These are phyloP conservation scores for Muntiacus muntjak DNA, from an alignment of 2,113 vertebrate genomes.

Conservation along the genomic window DNA sequence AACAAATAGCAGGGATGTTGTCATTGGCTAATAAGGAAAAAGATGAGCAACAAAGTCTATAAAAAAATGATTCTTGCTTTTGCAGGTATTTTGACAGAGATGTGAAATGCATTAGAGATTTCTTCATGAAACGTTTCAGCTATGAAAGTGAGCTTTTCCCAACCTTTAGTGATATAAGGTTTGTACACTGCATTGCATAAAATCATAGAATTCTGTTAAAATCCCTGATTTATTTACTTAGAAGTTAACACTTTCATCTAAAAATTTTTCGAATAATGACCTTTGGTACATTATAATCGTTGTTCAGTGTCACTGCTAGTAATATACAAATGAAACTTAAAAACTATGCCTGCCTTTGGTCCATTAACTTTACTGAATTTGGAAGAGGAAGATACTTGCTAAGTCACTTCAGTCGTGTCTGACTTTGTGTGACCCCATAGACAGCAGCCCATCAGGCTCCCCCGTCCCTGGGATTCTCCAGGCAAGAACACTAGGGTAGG, in stretches of 20 bases:
- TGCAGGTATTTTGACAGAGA: conserved; percentile 97
- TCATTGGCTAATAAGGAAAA: not conserved
- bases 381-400: not conserved
- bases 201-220: not conserved
- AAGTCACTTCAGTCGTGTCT: too few species aligned
- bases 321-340: not conserved
- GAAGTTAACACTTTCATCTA: not conserved
- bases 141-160: conserved; percentile 97
- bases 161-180: conserved; percentile 92
- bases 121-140: conserved; percentile 90
- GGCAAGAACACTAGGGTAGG: too few species aligned
- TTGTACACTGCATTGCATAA: conserved; percentile 49
- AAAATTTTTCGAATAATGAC: not conserved
- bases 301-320: not conserved
- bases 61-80: conserved; percentile 32
- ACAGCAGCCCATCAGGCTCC: too few species aligned
- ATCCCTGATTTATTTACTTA: conserved; percentile 14
- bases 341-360: not conserved
- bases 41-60: not conserved
- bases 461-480: too few species aligned
- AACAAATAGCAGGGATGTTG: not conserved
- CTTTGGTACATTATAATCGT: not conserved
- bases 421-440: too few species aligned
- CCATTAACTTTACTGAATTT: not conserved
- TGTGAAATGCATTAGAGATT: conserved; percentile 94